Conservation (phyloP, 2,113 vertebrate genomes). For the Prunella himalayana region DNA sequence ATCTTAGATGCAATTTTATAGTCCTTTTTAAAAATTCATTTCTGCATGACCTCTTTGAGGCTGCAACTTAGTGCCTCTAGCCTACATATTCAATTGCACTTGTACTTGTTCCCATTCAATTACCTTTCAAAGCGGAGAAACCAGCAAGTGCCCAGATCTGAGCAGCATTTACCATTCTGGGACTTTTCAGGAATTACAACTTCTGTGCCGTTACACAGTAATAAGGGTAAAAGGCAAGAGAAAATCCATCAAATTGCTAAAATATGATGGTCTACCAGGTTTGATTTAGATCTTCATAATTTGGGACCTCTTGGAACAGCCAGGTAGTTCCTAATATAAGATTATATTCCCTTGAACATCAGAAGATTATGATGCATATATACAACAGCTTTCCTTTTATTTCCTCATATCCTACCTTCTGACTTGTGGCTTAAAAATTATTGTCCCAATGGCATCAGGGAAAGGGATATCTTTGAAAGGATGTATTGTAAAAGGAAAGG, state of each 20-base stretch:
- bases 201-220: slow-evolving; percentile 26
- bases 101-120: slow-evolving; percentile 88
- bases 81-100: slow-evolving; percentile 84
- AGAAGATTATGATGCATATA: slow-evolving; percentile 18
- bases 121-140: slow-evolving; percentile 79
- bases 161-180: slow-evolving; percentile 76
- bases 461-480: background rate
- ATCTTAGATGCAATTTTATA: slow-evolving; percentile 91
- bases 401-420: background rate
- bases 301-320: slow-evolving; percentile 27
- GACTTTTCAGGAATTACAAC: slow-evolving; percentile 71
- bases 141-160: slow-evolving; percentile 69
- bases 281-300: slow-evolving; percentile 57
- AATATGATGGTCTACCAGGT: slow-evolving; percentile 16
- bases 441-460: background rate
- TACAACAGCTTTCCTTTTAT: background rate
- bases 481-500: background rate
- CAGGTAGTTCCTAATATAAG: slow-evolving; percentile 29
- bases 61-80: slow-evolving; percentile 80
- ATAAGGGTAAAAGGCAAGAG: slow-evolving; percentile 54
- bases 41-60: slow-evolving; percentile 87
- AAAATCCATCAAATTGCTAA: slow-evolving; percentile 55
- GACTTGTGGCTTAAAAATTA: background rate
- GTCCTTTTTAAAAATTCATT: slow-evolving; percentile 92
- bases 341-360: background rate